Conservation (phyloP, 37 sponge, comb jelly and placozoan genomes). For the Ianthella basta region DNA sequence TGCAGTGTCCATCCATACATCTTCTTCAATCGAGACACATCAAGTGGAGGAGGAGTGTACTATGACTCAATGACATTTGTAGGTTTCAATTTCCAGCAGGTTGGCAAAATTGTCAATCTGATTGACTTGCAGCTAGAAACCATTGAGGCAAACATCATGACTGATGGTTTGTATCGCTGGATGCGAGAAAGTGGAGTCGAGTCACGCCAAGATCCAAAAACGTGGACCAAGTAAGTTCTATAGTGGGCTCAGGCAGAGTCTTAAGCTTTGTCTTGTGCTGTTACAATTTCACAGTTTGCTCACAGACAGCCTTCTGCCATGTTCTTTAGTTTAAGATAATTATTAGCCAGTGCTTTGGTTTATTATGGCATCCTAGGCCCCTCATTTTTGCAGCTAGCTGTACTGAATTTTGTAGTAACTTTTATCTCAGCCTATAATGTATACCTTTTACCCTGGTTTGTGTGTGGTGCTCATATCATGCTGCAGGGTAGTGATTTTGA, state of each 20-base stretch:
- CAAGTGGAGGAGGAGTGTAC: neutral
- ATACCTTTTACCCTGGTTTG: too few relatives aligned
- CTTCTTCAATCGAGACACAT: conserved; percentile 88
- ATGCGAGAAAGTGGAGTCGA: conserved; percentile 28
- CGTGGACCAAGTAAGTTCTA: conserved; percentile 15
- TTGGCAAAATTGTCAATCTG: conserved; percentile 18
- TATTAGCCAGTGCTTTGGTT: too few relatives aligned
- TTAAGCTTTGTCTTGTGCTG: too few relatives aligned
- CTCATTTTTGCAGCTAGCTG: too few relatives aligned
- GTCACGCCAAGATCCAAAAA: neutral
- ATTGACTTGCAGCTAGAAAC: conserved; percentile 12
- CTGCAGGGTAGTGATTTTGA: neutral
- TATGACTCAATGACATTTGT: conserved; percentile 80
- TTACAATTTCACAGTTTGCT: too few relatives aligned
- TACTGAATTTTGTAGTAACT: too few relatives aligned
- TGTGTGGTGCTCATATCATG: too few relatives aligned
- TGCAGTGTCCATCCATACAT: conserved; percentile 91
- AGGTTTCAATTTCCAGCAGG: conserved; percentile 61
- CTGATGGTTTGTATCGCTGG: conserved; percentile 15
- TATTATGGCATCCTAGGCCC: too few relatives aligned
- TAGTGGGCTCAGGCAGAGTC: too few relatives aligned
- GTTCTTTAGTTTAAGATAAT: too few relatives aligned
- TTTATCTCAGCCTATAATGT: too few relatives aligned
- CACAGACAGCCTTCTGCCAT: too few relatives aligned
- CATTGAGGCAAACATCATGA: conserved; percentile 51